Percentiles rank a stretch among this genome's conserved stretches.
These are phyloP conservation scores for Cisticola juncidis DNA, from an alignment of 2,113 vertebrate genomes.

Conservation along the genomic window DNA sequence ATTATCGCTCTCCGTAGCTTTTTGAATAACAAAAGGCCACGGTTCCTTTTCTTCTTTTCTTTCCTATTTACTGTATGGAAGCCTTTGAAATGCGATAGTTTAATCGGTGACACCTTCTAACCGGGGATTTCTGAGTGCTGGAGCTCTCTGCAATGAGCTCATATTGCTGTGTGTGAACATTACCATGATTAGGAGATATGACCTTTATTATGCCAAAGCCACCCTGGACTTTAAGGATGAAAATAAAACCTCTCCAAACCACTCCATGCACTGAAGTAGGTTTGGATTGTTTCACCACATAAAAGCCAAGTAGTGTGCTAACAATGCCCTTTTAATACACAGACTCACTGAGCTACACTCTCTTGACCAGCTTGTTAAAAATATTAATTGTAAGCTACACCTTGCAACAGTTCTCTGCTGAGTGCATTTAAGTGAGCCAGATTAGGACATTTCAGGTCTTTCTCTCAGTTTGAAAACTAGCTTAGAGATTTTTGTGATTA, in stretches of 20 bases:
- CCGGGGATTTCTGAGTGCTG: slow-evolving; percentile 77
- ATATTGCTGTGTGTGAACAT: slow-evolving; percentile 80
- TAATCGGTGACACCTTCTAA: slow-evolving; percentile 82
- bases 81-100: slow-evolving; percentile 85
- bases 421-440: background rate
- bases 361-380: slow-evolving; percentile 58
- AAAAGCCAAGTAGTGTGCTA: slow-evolving; percentile 67
- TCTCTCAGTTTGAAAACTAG: background rate
- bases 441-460: background rate
- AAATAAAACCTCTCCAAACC: slow-evolving; percentile 71
- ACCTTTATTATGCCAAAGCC: slow-evolving; percentile 79
- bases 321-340: slow-evolving; percentile 62
- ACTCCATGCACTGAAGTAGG: slow-evolving; percentile 66
- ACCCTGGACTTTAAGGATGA: slow-evolving; percentile 79
- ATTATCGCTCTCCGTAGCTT: slow-evolving; percentile 91
- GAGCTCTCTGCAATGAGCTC: slow-evolving; percentile 75
- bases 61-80: slow-evolving; percentile 83
- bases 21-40: slow-evolving; percentile 91
- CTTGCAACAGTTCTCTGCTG: background rate
- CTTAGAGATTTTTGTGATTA: background rate
- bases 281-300: slow-evolving; percentile 77
- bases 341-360: slow-evolving; percentile 12
- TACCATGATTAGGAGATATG: slow-evolving; percentile 77
- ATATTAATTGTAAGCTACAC: slow-evolving; percentile 40
- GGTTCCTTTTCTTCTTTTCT: slow-evolving; percentile 90